phyloP scores from a whole-genome alignment of 30 jellyfish, hydroid and myxozoan species.

The Pseudorhiza aurosa region DNA sequence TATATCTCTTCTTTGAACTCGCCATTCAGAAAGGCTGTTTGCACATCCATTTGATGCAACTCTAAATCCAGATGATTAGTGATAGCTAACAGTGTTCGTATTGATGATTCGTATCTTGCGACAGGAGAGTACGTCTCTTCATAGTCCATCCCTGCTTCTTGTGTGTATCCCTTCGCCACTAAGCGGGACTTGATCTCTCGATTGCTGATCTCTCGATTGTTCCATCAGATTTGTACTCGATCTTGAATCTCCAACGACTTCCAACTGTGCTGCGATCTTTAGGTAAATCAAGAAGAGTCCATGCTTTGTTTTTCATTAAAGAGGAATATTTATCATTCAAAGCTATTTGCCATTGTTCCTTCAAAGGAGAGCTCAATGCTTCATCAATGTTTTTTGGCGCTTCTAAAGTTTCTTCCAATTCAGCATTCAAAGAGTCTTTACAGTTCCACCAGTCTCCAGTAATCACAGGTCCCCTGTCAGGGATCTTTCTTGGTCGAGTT shows the following conservation, averaged over 20 bases:
- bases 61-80: constrained; percentile 36
- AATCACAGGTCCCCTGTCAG: constrained; percentile 9
- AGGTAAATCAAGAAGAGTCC: constrained; percentile 28
- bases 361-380: neutral
- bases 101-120: constrained; percentile 16
- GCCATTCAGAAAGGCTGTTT: constrained; percentile 40
- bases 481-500: neutral
- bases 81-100: constrained; percentile 17
- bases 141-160: constrained; percentile 39
- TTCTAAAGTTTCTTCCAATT: neutral
- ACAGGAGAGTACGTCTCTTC: constrained; percentile 25
- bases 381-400: constrained; percentile 26
- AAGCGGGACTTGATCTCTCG: constrained; percentile 50
- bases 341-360: constrained; percentile 14
- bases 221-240: constrained; percentile 40
- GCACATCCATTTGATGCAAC: constrained; percentile 38
- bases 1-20: no score
- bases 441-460: constrained; percentile 9
- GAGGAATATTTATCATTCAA: neutral
- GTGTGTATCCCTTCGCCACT: constrained; percentile 33
- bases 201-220: constrained; percentile 18
- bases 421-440: neutral
- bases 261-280: neutral
- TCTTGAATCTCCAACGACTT: constrained; percentile 17
- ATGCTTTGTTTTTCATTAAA: constrained; percentile 5